Evolutionary conservation across 2,113 vertebrate genomes (phyloP), one percentile per base, ranked within the genome.

Genomic region (Phainopepla nitens): DNA sequence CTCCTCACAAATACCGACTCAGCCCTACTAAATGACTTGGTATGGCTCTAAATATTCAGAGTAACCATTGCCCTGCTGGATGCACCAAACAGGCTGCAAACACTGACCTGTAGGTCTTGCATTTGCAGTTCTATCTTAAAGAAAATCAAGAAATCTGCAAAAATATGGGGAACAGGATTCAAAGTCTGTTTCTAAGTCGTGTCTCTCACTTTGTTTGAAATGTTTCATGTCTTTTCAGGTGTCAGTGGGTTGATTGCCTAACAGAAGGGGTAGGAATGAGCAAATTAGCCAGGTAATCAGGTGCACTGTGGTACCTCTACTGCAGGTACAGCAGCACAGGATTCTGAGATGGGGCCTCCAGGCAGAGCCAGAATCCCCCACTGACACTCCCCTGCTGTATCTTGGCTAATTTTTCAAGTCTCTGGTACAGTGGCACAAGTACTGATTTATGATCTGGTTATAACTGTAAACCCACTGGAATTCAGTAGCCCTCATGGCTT

Each of bases 241-340:
- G 89, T 97, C 96, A 95, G 81, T 95, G 93, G 90, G 96, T 96
- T 97, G 96, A 91, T 95, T 95, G 92, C 82, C 95, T 78, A 77
- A 88, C 82, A 96, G 96, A 93, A 91, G 95, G 94, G 95, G 94
- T 97, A 96, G 96, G 93, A 97, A 72, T 91, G 93, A 97, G 79
- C 93, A 44, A 95, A 66, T 94, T 97, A 95, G 95, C 93, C 91
- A 97, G 93, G 95, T 96, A 94, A 96, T 87, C 64, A 93, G 92
- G 91, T 70, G 82, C 27, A 25, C 69, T 94, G 87, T 86, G 76
- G 64, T 89, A 23, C 70, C 93, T 94, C 53, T 50, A 53, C 36
- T 64, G 69, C 83, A 95, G 96, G 90, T 82, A 47, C 57, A 92
- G 76, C 78, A 17, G 69, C 42, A 83, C 70, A 96, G 91, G 91